Percentiles rank a stretch among this genome's conserved stretches.
Evolutionary conservation across 2,797 vertebrate species (phyloP).

Genomic region (Alauda arvensis): DNA sequence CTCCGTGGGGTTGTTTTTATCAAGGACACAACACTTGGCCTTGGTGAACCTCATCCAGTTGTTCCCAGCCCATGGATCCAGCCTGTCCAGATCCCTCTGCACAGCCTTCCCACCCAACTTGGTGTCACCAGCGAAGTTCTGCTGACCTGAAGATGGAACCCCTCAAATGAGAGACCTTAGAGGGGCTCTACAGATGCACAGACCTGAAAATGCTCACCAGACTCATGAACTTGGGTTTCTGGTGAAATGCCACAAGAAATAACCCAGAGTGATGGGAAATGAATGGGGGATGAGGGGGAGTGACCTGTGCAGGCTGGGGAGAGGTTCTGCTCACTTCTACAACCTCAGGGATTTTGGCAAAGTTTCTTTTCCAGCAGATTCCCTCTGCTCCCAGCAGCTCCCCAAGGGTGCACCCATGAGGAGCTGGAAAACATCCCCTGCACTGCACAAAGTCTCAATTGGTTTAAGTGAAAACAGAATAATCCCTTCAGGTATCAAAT

Average conservation of each 20-base stretch:
- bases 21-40: neutral
- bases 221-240: neutral
- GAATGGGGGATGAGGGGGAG: rapidly evolving
- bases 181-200: neutral
- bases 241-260: neutral
- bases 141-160: neutral
- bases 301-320: neutral
- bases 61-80: neutral
- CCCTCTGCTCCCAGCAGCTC: neutral
- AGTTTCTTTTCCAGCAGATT: neutral
- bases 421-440: neutral
- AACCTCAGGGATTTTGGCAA: neutral
- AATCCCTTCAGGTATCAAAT: neutral
- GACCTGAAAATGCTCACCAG: neutral
- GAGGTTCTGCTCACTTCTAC: neutral
- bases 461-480: neutral
- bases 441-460: neutral
- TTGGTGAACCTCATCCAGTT: neutral
- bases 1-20: neutral
- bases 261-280: rapidly evolving
- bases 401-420: no score
- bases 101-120: neutral
- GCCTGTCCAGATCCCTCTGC: neutral
- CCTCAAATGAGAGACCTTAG: neutral
- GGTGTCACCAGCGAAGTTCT: neutral